Conservation (phyloP, 1,140 invertebrate genomes). For the Zaprionus gabonicus region DNA sequence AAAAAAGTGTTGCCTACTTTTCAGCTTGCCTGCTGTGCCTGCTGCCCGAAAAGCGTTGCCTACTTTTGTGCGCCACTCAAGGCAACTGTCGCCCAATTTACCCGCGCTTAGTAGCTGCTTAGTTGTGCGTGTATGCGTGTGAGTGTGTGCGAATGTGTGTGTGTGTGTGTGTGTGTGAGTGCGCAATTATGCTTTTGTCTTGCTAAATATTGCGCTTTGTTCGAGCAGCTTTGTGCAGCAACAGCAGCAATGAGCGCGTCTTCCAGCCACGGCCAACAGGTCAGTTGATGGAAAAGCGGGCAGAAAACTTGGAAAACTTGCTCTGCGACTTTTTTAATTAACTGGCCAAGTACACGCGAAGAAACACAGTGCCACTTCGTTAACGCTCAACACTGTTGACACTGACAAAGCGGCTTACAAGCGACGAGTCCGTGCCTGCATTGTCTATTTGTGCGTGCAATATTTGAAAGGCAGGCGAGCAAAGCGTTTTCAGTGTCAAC, state of each 20-base stretch:
- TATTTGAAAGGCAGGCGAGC: constrained; percentile 45
- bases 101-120: constrained; percentile 68
- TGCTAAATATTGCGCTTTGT: constrained; percentile 39
- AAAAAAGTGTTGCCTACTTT: constrained; percentile 60
- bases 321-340: constrained; percentile 63
- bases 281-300: constrained; percentile 11
- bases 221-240: constrained; percentile 27
- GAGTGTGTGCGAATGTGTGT: constrained; percentile 32
- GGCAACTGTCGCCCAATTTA: constrained; percentile 72
- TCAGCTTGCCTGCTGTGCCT: constrained; percentile 3
- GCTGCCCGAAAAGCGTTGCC: constrained; percentile 42
- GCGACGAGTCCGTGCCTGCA: constrained; percentile 7
- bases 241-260: not conserved
- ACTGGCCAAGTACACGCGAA: constrained; percentile 19
- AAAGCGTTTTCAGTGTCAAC: constrained; percentile 56
- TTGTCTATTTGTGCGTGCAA: constrained; percentile 68
- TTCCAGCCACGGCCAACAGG: constrained; percentile 9
- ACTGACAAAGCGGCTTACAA: constrained; percentile 47
- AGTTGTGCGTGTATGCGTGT: constrained; percentile 42
- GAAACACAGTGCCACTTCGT: constrained; percentile 2
- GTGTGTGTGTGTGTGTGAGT: constrained; percentile 37
- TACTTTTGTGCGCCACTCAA: constrained; percentile 61
- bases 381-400: constrained; percentile 24
- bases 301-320: constrained; percentile 50
- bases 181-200: constrained; percentile 74